A percentile compares a stretch with the other conserved stretches of the same genome.
phyloP scores from a whole-genome alignment of 2,888 invertebrate species.

The Tetropium fuscum region DNA sequence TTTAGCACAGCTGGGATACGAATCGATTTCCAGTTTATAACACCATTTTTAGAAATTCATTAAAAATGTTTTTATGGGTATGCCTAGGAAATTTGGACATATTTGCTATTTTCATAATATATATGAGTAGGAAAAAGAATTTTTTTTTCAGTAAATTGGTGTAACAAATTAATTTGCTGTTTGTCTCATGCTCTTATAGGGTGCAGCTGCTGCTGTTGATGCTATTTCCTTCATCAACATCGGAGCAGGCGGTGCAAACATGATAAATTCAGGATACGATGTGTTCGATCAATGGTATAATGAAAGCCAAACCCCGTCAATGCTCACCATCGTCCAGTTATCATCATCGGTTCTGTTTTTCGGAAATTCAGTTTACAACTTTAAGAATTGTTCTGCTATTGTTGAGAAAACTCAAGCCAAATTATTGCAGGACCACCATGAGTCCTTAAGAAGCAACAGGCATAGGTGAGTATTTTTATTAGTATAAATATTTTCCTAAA shows the following conservation, averaged over 20 bases:
- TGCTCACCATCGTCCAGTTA: constrained; percentile 63
- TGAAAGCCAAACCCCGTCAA: constrained; percentile 57
- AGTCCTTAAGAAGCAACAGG: constrained; percentile 69
- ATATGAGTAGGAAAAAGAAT: no score
- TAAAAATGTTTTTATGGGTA: no score
- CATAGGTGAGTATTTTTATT: constrained; percentile 59
- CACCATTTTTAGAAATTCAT: no score
- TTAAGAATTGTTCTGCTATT: constrained; percentile 48
- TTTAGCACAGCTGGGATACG: no score
- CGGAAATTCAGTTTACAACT: constrained; percentile 57
- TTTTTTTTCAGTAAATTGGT: no score
- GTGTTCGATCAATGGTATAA: constrained; percentile 54
- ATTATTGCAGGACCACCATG: constrained; percentile 68
- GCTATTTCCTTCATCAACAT: constrained; percentile 54
- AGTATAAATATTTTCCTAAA: background rate
- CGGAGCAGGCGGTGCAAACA: constrained; percentile 53
- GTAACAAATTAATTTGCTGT: no score
- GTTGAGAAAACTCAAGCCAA: constrained; percentile 69
- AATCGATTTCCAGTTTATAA: no score
- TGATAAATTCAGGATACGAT: constrained; percentile 55
- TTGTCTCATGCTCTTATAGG: no score
- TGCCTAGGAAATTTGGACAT: no score
- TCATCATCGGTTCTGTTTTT: constrained; percentile 57
- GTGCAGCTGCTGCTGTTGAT: constrained; percentile 47
- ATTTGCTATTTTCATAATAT: no score